A percentile compares a stretch with the other conserved stretches of the same genome.
Conservation (phyloP, 2,797 vertebrate species). For the Remorina albescens region DNA sequence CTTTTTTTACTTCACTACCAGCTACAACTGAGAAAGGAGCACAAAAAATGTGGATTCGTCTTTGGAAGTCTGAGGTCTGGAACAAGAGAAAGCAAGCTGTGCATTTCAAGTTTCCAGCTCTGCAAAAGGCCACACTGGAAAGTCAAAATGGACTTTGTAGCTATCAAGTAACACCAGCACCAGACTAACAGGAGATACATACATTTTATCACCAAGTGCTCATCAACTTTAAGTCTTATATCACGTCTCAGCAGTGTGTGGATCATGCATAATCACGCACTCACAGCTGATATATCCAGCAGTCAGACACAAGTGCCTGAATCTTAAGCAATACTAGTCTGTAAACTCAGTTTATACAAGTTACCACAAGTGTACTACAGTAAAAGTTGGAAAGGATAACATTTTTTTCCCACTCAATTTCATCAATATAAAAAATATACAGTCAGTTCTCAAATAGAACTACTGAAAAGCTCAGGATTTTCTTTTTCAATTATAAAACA, state of each 20-base stretch:
- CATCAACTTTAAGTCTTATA: neutral
- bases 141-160: neutral
- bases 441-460: neutral
- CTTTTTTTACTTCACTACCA: neutral
- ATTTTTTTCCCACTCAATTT: neutral
- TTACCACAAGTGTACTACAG: neutral
- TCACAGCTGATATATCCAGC: slow-evolving; percentile 2
- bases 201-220: neutral
- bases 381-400: neutral
- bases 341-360: neutral
- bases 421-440: neutral
- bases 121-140: neutral
- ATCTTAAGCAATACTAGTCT: neutral
- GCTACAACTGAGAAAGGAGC: neutral
- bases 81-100: slow-evolving; percentile 16
- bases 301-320: slow-evolving; percentile 8
- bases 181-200: neutral
- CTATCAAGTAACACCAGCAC: neutral
- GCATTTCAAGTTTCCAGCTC: slow-evolving; percentile 5
- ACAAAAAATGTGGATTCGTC: slow-evolving; percentile 6
- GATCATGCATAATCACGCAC: neutral
- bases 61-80: slow-evolving; percentile 13
- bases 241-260: neutral
- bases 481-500: neutral
- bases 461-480: neutral